Conservation (phyloP, 2,888 invertebrate genomes). For the Bombylius major region DNA sequence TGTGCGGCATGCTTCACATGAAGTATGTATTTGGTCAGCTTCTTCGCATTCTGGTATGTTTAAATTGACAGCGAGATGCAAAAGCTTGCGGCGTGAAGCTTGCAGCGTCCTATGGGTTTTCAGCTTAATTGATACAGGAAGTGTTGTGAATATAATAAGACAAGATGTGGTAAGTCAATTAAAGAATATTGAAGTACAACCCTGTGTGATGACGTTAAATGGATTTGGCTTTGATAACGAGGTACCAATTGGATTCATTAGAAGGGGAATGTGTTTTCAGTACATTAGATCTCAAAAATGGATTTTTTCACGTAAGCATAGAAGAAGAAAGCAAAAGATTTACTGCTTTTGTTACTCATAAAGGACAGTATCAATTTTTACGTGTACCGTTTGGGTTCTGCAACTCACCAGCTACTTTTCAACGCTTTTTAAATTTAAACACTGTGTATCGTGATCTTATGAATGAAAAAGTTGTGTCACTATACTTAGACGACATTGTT, state of each 20-base stretch:
- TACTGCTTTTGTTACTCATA: too few species aligned
- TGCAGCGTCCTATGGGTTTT: too few species aligned
- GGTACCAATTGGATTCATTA: not conserved
- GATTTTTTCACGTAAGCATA: too few species aligned
- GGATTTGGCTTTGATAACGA: not conserved
- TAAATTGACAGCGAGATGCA: too few species aligned
- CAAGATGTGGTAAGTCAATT: not conserved
- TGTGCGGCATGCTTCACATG: too few species aligned
- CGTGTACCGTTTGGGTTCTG: not conserved
- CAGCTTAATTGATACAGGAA: not conserved
- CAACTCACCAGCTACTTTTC: not conserved
- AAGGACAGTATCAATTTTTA: not conserved
- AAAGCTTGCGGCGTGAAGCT: too few species aligned
- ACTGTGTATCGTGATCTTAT: constrained; percentile 7
- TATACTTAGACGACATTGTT: constrained; percentile 12
- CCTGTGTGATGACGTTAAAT: not conserved
- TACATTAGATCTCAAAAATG: not conserved
- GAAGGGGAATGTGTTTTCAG: too few species aligned
- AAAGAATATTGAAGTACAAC: not conserved
- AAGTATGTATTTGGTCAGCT: too few species aligned
- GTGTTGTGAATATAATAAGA: not conserved
- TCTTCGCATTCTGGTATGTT: too few species aligned
- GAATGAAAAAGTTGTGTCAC: constrained; percentile 2
- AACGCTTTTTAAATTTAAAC: constrained; percentile 4
- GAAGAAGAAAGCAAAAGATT: too few species aligned